Conservation (phyloP, 37 sponge, comb jelly and placozoan species). For the Spongilla lacustris region DNA sequence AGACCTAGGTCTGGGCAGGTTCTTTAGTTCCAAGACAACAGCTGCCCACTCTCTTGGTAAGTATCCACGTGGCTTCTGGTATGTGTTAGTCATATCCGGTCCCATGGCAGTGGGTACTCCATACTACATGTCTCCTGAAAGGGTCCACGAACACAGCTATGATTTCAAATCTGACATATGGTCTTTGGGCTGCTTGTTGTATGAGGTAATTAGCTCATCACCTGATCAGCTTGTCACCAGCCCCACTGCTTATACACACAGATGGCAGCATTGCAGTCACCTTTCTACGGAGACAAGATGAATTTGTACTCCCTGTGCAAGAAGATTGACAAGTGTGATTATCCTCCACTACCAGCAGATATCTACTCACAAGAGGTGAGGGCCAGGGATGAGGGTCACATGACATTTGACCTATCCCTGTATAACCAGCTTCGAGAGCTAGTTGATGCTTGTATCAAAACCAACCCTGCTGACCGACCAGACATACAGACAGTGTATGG, state of each 20-base stretch:
- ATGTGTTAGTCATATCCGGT: background rate
- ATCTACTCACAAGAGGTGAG: constrained; percentile 89
- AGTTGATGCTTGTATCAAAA: constrained; percentile 88
- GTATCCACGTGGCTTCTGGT: background rate
- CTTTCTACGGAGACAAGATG: constrained; percentile 99
- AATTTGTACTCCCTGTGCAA: constrained; percentile 97
- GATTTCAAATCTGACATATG: constrained; percentile 98
- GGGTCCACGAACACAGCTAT: constrained; percentile 98
- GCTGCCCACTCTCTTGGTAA: constrained; percentile 96
- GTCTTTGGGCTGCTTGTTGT: constrained; percentile 99
- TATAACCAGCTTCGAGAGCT: constrained; percentile 80
- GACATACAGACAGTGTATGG: constrained; percentile 80
- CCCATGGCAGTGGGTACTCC: constrained; percentile 98
- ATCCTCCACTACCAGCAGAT: constrained; percentile 97
- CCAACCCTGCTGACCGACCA: constrained; percentile 89
- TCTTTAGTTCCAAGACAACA: constrained; percentile 97
- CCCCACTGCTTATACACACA: background rate
- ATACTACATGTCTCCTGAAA: constrained; percentile 99
- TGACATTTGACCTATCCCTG: background rate
- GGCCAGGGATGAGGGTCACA: background rate
- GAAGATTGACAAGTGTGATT: constrained; percentile 99
- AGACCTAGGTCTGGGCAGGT: constrained; percentile 95
- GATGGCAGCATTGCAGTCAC: constrained; percentile 98
- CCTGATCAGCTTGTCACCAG: background rate
- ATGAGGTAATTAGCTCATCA: constrained; percentile 67